Evolutionary conservation across 2,113 vertebrate species (phyloP).

Genomic region (Brachirus orientalis): DNA sequence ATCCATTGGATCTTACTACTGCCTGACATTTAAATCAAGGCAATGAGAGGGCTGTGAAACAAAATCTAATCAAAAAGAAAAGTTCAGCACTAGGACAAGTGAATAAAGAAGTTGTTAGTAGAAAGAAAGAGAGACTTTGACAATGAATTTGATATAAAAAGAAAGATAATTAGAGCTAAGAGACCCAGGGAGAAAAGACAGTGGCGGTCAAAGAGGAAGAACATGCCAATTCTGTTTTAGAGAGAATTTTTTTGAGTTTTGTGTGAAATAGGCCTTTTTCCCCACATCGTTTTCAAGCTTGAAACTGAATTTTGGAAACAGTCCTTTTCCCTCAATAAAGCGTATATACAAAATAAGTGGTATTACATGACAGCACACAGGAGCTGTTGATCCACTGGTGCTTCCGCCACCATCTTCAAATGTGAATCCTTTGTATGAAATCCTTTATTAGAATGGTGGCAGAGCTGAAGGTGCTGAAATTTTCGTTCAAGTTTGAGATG

Average conservation of each 20-base stretch:
- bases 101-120: slow-evolving; percentile 11
- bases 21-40: not conserved
- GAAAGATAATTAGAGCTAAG: slow-evolving; percentile 14
- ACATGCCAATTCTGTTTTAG: slow-evolving; percentile 16
- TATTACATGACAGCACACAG: too few species aligned
- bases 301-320: too few species aligned
- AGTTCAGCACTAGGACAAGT: not conserved
- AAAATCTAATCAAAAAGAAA: not conserved
- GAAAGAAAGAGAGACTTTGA: slow-evolving; percentile 2
- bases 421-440: too few species aligned
- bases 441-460: too few species aligned
- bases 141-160: slow-evolving; percentile 7
- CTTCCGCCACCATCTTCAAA: too few species aligned
- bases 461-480: too few species aligned
- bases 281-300: too few species aligned
- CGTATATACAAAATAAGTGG: too few species aligned
- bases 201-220: slow-evolving; percentile 5
- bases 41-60: not conserved
- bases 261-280: not conserved
- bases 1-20: not conserved
- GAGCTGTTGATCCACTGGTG: too few species aligned
- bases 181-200: slow-evolving; percentile 9
- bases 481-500: too few species aligned
- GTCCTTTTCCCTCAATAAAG: too few species aligned
- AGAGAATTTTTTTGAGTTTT: slow-evolving; percentile 2